phyloP scores from a whole-genome alignment of 2,113 vertebrate species.

The Sinocyclocheilus anshuiensis region DNA sequence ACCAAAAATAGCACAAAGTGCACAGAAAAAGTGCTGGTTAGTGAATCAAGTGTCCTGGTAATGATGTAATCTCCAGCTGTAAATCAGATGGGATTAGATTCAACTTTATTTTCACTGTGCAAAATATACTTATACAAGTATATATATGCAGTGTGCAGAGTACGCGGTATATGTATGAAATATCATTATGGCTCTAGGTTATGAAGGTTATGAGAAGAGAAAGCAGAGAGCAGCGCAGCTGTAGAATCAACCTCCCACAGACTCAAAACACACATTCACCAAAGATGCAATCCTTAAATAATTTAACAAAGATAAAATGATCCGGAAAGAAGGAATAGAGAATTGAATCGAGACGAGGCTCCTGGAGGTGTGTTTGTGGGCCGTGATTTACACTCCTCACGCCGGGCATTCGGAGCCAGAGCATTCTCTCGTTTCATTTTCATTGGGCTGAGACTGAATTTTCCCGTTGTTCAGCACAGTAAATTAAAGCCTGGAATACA shows the following conservation, averaged over 20 bases:
- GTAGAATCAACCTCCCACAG: constrained; percentile 50
- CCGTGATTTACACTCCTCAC: constrained; percentile 8
- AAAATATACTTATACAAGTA: too few relatives aligned
- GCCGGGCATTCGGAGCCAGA: neutral
- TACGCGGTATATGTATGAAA: neutral
- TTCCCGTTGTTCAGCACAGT: neutral
- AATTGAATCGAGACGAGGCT: neutral
- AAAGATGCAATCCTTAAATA: neutral
- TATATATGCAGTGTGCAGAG: too few relatives aligned
- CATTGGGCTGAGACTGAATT: neutral
- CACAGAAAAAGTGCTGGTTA: neutral
- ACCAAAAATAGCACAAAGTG: neutral
- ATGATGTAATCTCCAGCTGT: neutral
- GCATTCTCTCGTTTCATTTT: neutral
- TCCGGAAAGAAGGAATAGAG: neutral
- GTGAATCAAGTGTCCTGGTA: neutral
- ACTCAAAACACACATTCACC: neutral
- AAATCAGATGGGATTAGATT: neutral
- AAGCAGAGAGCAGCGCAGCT: neutral
- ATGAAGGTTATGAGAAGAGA: neutral
- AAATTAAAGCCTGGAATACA: neutral
- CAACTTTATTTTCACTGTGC: too few relatives aligned
- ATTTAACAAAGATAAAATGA: constrained; percentile 15
- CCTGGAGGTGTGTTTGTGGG: neutral
- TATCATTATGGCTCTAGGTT: neutral